Base-by-base conservation (phyloP, 37 sponge, comb jelly and placozoan genomes). In the Haliclona indistincta region DNA sequence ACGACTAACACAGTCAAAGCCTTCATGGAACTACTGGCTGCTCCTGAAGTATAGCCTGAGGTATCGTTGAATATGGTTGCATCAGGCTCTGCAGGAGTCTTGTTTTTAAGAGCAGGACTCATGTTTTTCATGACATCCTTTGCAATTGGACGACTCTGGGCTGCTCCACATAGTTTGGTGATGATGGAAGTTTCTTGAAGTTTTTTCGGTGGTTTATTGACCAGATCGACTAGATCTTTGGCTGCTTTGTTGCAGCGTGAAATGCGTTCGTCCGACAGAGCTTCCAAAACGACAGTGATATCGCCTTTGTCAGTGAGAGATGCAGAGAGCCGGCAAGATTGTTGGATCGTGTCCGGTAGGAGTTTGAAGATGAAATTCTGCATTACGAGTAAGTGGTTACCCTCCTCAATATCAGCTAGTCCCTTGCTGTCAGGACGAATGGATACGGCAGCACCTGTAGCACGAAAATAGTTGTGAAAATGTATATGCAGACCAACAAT, bases 301-400 rank as follows among this genome's bases (percentile, higher is more conserved):
- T 77, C 63, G 4, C 78, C 85, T 70, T 30, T 35, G 68, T 77
- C 44, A 10, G 73, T 77, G 2, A 85, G 64, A 3, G 73, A 38
- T 11, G 44, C 55, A 64, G 55, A 38, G 7, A 85, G 66, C 10
- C 71, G 58, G 77, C 85, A 85, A 32, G 62, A 54, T 53, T 39
- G 25, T 30, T 10, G 1, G 23, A 53, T 53, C n/a, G 38, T 39
- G 2, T 2, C 35, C 7, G 78, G 61, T 15, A 85, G 43, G 26
- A 85, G 52, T 29, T 53, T 13, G 29, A 54, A 54, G 7, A 85
- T 37, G 2, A 71, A 45, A 17, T 85, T 77, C 41, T 71, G 54
- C 36, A 85, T 20, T 4, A 64, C 47, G 45, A 64, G 63, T 3
- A 85, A 37, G 38, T 65, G 67, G 49, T 85, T 85, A 19, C 33